Conservation (phyloP, 2,888 invertebrate species). For the Chrysina gloriosa region DNA sequence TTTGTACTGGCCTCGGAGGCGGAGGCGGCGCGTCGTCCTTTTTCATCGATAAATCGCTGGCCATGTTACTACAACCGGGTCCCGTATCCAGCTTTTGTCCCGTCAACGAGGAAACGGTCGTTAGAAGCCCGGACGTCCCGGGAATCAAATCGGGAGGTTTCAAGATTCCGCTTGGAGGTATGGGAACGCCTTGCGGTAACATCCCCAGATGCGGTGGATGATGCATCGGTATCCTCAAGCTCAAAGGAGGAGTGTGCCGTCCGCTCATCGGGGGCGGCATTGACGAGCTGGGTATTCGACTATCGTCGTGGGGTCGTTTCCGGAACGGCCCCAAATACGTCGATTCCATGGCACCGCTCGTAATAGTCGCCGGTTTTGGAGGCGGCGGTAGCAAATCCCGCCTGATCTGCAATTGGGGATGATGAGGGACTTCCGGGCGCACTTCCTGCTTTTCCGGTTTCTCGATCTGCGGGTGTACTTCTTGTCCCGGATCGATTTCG, state of each 20-base stretch:
- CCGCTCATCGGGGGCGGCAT: constrained; percentile 58
- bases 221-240: constrained; percentile 56
- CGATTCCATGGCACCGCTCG: constrained; percentile 66
- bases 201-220: constrained; percentile 50
- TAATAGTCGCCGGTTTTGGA: constrained; percentile 59
- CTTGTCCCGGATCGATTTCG: constrained; percentile 63
- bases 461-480: constrained; percentile 65
- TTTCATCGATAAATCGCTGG: constrained; percentile 64
- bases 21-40: constrained; percentile 66
- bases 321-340: constrained; percentile 69
- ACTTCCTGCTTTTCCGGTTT: constrained; percentile 77
- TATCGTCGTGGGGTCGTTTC: constrained; percentile 70
- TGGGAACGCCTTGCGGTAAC: constrained; percentile 52
- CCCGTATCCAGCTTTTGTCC: constrained; percentile 40
- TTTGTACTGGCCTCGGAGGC: constrained; percentile 65
- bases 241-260: constrained; percentile 57
- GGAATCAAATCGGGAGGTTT: constrained; percentile 62
- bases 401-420: constrained; percentile 75
- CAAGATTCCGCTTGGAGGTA: constrained; percentile 53
- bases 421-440: constrained; percentile 45
- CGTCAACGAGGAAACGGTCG: constrained; percentile 58
- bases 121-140: constrained; percentile 59
- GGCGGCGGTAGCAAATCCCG: constrained; percentile 75
- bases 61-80: constrained; percentile 52
- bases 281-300: constrained; percentile 60